These are phyloP conservation scores for Pseudobourletiella spinata DNA, from an alignment of 1,140 invertebrate genomes.

Conservation along the genomic window DNA sequence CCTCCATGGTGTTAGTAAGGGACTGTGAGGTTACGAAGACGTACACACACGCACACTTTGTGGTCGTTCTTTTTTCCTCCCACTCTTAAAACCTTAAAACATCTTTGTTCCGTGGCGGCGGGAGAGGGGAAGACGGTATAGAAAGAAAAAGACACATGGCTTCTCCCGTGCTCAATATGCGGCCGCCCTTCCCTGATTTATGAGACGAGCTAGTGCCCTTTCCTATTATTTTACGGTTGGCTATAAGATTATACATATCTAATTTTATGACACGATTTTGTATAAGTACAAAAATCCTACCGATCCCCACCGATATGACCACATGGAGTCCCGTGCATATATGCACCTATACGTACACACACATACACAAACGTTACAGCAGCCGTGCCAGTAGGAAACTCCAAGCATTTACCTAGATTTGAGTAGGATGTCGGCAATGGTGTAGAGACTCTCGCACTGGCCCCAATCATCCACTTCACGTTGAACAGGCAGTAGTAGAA, in stretches of 20 bases:
- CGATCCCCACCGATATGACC: background rate
- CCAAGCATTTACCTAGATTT: no score
- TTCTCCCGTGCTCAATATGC: conserved; percentile 19
- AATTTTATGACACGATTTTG: conserved; percentile 28
- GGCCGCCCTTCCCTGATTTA: conserved; percentile 23
- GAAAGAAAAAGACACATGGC: conserved; percentile 2
- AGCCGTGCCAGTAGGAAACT: no score
- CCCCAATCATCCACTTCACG: no score
- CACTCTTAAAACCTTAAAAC: background rate
- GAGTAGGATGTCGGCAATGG: no score
- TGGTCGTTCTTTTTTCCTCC: background rate
- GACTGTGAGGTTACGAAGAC: no score
- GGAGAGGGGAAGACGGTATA: background rate
- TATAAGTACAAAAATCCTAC: background rate
- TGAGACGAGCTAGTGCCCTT: conserved; percentile 19
- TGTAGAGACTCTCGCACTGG: no score
- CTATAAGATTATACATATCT: conserved; percentile 25
- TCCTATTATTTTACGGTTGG: conserved; percentile 24
- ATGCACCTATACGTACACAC: no score
- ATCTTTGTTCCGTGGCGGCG: conserved; percentile 5
- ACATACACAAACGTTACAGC: no score
- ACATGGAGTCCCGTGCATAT: no score
- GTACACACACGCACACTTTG: background rate
- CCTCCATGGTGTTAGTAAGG: no score
- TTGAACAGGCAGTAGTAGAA: no score